Evolutionary conservation across 2,797 vertebrate genomes (phyloP).

Genomic region (Hafferia zeledoni): DNA sequence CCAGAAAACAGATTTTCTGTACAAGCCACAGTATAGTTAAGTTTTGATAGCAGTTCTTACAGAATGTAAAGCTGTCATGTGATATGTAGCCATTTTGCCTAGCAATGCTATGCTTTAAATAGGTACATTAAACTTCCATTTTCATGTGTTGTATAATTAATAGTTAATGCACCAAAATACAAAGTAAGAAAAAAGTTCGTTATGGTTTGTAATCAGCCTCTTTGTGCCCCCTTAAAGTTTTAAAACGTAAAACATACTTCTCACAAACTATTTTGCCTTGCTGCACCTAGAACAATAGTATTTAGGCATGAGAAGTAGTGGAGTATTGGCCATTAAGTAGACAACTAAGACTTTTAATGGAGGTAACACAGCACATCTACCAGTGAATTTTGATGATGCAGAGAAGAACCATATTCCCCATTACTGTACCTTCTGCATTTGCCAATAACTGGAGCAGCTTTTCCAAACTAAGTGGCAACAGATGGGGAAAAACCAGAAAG

Average conservation of each 20-base stretch:
- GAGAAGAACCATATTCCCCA: not conserved
- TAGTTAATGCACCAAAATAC: conserved; percentile 40
- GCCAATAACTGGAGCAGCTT: conserved; percentile 28
- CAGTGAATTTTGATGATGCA: not conserved
- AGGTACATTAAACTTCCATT: conserved; percentile 56
- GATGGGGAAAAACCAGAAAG: conserved; percentile 9
- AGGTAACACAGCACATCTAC: conserved; percentile 24
- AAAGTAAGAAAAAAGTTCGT: conserved; percentile 42
- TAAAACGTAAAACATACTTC: conserved; percentile 2
- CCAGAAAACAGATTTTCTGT: conserved; percentile 61
- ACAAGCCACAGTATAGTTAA: conserved; percentile 69
- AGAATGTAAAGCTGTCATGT: conserved; percentile 60
- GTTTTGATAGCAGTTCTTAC: conserved; percentile 58
- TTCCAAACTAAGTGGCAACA: not conserved
- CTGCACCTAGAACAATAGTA: conserved; percentile 22
- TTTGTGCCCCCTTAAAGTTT: conserved; percentile 44
- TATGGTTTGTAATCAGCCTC: conserved; percentile 35
- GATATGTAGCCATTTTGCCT: conserved; percentile 38
- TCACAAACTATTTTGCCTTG: conserved; percentile 19
- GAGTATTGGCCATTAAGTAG: not conserved
- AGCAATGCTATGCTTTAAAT: conserved; percentile 61
- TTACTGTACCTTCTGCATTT: conserved; percentile 23
- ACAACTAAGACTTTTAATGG: conserved; percentile 15
- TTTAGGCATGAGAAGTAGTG: conserved; percentile 23
- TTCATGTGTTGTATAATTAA: conserved; percentile 40